Evolutionary conservation across 2,888 invertebrate genomes (phyloP).

Genomic region (Yponomeuta cagnagella): DNA sequence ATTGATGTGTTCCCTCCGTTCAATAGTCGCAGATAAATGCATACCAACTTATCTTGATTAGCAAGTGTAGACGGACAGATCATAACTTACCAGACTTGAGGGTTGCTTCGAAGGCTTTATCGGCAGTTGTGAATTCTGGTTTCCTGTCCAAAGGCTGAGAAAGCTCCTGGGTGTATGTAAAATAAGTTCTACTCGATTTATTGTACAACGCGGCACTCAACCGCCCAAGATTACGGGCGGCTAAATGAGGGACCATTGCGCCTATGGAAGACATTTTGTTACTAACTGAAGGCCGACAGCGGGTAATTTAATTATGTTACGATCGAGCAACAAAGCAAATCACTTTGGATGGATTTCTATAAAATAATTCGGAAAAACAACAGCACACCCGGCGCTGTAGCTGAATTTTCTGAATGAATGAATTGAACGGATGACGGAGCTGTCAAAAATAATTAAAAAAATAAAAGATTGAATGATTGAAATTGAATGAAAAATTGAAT

Average conservation of each 20-base stretch:
- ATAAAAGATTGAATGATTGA: not conserved
- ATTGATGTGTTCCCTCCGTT: slow-evolving; percentile 7
- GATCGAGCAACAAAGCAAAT: not conserved
- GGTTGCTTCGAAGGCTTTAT: slow-evolving; percentile 84
- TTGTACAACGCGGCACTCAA: slow-evolving; percentile 46
- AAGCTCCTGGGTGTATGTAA: slow-evolving; percentile 87
- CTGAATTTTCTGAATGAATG: slow-evolving; percentile 8
- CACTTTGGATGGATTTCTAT: not conserved
- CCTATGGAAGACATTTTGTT: slow-evolving; percentile 52
- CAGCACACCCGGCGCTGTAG: not conserved
- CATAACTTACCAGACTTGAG: slow-evolving; percentile 86
- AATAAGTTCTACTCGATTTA: slow-evolving; percentile 76
- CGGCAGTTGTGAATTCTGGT: slow-evolving; percentile 83
- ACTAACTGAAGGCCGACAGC: not conserved
- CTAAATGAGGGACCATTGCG: slow-evolving; percentile 51
- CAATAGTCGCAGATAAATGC: not conserved
- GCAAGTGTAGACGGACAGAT: not conserved
- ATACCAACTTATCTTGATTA: not conserved
- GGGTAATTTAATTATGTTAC: slow-evolving; percentile 5
- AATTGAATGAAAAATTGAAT: not conserved
- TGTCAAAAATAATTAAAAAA: not conserved
- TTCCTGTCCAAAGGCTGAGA: slow-evolving; percentile 85
- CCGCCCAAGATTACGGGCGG: slow-evolving; percentile 49
- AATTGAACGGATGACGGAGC: slow-evolving; percentile 4
- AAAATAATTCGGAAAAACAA: slow-evolving; percentile 9